Percentiles rank a stretch among this genome's conserved stretches.
Evolutionary conservation across 2,113 vertebrate genomes (phyloP).

Genomic region (Neolamprologus variostigma): DNA sequence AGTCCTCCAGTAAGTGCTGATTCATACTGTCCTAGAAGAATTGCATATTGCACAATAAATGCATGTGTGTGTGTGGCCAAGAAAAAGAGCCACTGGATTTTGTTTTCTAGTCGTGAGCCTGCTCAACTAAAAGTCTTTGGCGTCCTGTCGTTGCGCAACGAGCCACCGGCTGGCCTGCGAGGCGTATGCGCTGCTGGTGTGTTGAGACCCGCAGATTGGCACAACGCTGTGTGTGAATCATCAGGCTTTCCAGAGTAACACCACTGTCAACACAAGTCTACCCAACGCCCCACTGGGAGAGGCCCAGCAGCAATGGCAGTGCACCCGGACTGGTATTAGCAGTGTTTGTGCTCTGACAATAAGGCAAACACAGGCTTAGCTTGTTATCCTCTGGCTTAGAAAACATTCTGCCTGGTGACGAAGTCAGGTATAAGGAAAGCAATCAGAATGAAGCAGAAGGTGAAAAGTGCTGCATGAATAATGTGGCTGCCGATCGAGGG

Average conservation of each 20-base stretch:
- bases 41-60: slow-evolving; percentile 10
- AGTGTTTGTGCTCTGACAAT: slow-evolving; percentile 12
- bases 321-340: slow-evolving; percentile 1
- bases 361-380: slow-evolving; percentile 27
- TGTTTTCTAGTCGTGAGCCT: background rate
- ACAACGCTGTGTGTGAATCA: slow-evolving; percentile 40
- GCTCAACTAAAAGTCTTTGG: background rate
- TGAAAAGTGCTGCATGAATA: background rate
- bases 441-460: background rate
- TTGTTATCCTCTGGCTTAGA: slow-evolving; percentile 6
- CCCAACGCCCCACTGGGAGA: slow-evolving; percentile 29
- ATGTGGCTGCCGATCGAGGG: background rate
- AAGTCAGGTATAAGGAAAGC: background rate
- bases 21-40: slow-evolving; percentile 9
- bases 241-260: slow-evolving; percentile 14
- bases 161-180: background rate
- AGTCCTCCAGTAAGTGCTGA: background rate
- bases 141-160: slow-evolving; percentile 1
- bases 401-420: background rate
- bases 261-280: slow-evolving; percentile 34
- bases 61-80: background rate
- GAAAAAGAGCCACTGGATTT: background rate
- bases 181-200: slow-evolving; percentile 5
- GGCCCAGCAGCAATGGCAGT: background rate
- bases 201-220: slow-evolving; percentile 31